Base-by-base conservation (phyloP, 2,888 invertebrate species). In the Limnephilus marmoratus region DNA sequence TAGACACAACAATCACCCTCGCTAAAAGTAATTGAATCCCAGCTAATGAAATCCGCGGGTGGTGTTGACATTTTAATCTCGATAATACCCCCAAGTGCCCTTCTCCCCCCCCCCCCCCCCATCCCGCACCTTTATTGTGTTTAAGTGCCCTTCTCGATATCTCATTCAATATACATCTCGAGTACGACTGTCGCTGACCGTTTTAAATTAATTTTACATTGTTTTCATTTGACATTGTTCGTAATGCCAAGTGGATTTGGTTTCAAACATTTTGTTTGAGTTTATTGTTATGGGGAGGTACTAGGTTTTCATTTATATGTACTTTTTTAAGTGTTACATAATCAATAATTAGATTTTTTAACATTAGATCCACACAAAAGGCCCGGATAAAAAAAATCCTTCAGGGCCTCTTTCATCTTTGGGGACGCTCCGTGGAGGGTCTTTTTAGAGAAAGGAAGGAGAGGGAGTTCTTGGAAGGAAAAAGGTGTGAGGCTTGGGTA, bases 201-300 rank as follows among this genome's bases (percentile, higher is more conserved):
- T 86, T 45, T 86, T 86, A 45, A 45, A 86, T 86, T 86, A 86
- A 86, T n/a, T 86, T 86, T 45, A 86, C 45, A 49, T 83, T 86
- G 86, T 86, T 86, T 86, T 86, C 41, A 86, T 68, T 68, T 24
- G 68, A 68, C 68, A 68, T 68, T 68, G 68, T 68, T 24, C 68
- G 68, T 24, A 68, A n/a, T 9, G 7, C 68, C 7, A n/a, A 68
- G n/a, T 68, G 68, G 68, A 68, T 68, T 68, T 68, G 68, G 68
- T 24, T 68, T 68, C 68, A 68, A 68, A 24, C 9, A 68, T n/a
- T 68, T 68, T 68, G 68, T 68, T 68, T 68, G n/a, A n/a, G 7
- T 68, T n/a, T 0, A 68, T 68, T 68, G 68, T 68, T 24, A 24
- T 53, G 0, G 18, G 68, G 24, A 68, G 53, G 24, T 68, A 68